phyloP scores from a whole-genome alignment of 2,888 invertebrate species.

The Meiosimyza decipiens region DNA sequence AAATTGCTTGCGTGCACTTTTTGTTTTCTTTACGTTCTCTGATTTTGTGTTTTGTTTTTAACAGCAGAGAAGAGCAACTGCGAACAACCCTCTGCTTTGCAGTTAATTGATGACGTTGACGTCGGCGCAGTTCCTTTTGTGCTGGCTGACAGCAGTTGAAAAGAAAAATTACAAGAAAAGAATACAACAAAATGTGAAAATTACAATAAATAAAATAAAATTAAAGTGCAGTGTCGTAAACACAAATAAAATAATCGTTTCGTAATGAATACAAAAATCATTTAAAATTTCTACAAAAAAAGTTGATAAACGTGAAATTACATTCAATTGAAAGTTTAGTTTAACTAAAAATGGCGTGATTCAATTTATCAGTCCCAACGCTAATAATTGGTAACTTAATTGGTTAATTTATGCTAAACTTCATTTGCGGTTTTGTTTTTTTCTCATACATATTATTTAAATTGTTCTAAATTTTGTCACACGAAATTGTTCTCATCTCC shows the following conservation, averaged over 20 bases:
- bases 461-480: no score
- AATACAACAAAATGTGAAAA: not conserved
- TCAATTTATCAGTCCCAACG: no score
- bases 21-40: not conserved
- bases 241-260: not conserved
- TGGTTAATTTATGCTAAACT: no score
- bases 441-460: no score
- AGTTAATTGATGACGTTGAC: not conserved
- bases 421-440: no score
- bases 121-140: constrained; percentile 9
- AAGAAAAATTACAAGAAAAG: not conserved
- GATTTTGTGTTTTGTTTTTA: not conserved
- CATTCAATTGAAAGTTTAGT: not conserved
- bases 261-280: not conserved
- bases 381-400: no score
- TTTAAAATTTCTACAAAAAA: not conserved
- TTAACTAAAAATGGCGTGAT: not conserved
- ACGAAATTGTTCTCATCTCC: no score
- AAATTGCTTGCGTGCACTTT: constrained; percentile 25
- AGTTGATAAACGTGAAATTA: not conserved
- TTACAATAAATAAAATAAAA: not conserved
- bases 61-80: not conserved
- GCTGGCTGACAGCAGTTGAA: not conserved
- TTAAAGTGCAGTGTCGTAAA: not conserved
- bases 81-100: constrained; percentile 12